These are phyloP conservation scores for Channa striata DNA, from an alignment of 2,797 vertebrate species.

Conservation along the genomic window DNA sequence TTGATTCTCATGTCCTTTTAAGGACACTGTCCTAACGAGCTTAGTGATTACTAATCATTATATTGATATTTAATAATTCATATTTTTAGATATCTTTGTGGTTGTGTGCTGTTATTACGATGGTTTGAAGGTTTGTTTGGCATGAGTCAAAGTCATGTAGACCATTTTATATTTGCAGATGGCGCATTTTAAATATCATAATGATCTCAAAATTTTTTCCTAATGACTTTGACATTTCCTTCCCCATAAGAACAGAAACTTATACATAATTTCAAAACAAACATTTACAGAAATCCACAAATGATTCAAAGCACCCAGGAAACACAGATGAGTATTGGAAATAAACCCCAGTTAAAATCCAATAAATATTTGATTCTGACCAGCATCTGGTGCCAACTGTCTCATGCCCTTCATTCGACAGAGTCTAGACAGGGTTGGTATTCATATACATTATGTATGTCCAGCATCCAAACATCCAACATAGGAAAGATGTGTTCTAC, in stretches of 20 bases:
- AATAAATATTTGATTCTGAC: slow-evolving; percentile 21
- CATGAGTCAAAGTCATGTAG: neutral
- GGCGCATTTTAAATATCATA: neutral
- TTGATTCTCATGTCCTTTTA: slow-evolving; percentile 36
- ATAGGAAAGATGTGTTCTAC: too few species aligned
- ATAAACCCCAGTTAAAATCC: slow-evolving; percentile 2
- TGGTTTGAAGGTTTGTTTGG: neutral
- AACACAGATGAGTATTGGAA: slow-evolving; percentile 13
- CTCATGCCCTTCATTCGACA: neutral
- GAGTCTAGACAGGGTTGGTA: neutral
- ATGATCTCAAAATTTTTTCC: neutral
- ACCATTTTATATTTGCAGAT: slow-evolving; percentile 10
- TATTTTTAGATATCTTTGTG: neutral
- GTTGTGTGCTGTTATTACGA: neutral
- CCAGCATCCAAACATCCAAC: too few species aligned
- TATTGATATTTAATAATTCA: slow-evolving; percentile 1
- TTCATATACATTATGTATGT: too few species aligned
- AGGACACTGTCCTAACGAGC: neutral
- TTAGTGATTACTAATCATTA: slow-evolving; percentile 6
- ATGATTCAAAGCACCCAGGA: slow-evolving; percentile 15
- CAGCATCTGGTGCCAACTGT: slow-evolving; percentile 1
- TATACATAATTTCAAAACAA: slow-evolving; percentile 20
- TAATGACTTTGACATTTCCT: slow-evolving; percentile 32
- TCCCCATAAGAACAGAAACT: slow-evolving; percentile 10
- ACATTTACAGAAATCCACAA: slow-evolving; percentile 3